A percentile compares a stretch with the other conserved stretches of the same genome.
phyloP scores from a whole-genome alignment of 2,113 vertebrate species.

The Indicator indicator region DNA sequence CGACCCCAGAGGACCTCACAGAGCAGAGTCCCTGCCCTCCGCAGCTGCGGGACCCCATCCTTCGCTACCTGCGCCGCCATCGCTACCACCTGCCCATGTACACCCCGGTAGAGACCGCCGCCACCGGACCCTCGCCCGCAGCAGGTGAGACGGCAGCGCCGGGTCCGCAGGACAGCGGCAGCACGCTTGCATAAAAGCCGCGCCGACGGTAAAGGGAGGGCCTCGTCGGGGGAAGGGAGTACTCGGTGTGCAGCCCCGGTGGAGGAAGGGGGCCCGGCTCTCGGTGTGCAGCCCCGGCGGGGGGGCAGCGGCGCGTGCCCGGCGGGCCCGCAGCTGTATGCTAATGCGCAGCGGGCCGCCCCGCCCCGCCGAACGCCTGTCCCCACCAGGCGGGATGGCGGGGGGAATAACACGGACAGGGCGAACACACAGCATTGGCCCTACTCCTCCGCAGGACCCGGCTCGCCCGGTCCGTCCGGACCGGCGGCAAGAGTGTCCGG shows the following conservation, averaged over 20 bases:
- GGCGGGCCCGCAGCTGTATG: constrained; percentile 90
- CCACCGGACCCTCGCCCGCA: not conserved
- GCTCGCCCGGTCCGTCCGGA: no score
- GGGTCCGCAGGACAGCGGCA: not conserved
- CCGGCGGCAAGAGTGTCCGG: no score
- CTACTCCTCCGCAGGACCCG: no score
- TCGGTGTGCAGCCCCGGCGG: not conserved
- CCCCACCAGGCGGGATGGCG: constrained; percentile 64
- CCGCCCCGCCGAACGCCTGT: constrained; percentile 66
- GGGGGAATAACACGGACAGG: constrained; percentile 76
- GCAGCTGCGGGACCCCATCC: constrained; percentile 71
- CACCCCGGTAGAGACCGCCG: not conserved
- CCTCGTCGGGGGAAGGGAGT: not conserved
- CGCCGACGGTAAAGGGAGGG: not conserved
- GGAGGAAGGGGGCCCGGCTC: not conserved
- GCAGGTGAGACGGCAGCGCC: not conserved
- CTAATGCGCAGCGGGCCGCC: constrained; percentile 81
- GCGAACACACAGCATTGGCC: constrained; percentile 4
- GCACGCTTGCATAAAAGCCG: not conserved
- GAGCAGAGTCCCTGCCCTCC: constrained; percentile 20
- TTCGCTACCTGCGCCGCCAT: constrained; percentile 84
- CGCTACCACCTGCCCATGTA: constrained; percentile 89
- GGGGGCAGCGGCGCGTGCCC: not conserved
- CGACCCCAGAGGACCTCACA: constrained; percentile 42
- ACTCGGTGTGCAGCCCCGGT: rapidly evolving